Evolutionary conservation across 1,140 invertebrate genomes (phyloP).

Genomic region (Thaumetopoea pityocampa): DNA sequence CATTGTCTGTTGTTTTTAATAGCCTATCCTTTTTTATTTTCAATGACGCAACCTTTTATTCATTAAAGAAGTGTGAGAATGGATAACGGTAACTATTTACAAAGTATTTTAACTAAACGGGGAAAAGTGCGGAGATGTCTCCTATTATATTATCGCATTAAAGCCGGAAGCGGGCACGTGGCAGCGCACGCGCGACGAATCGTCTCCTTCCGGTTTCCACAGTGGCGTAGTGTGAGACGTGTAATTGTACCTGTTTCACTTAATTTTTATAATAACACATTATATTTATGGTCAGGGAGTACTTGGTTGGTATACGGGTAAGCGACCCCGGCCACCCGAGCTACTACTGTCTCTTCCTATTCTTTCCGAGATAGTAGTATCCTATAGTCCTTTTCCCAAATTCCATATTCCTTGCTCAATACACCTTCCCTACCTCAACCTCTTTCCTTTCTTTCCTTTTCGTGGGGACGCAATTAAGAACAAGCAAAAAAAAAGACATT

Average conservation of each 20-base stretch:
- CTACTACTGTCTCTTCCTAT: too few species aligned
- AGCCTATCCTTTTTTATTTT: neutral
- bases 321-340: too few species aligned
- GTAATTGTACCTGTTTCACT: conserved; percentile 1
- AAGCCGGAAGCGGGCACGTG: conserved; percentile 63
- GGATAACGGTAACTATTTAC: conserved; percentile 26
- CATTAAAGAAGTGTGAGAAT: conserved; percentile 28
- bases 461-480: too few species aligned
- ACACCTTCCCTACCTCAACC: too few species aligned
- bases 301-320: too few species aligned
- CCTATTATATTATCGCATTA: conserved; percentile 72
- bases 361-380: too few species aligned
- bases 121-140: conserved; percentile 54
- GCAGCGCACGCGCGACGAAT: conserved; percentile 61
- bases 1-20: conserved; percentile 23
- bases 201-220: conserved; percentile 50
- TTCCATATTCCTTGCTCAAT: too few species aligned
- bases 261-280: conserved; percentile 3
- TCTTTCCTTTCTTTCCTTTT: too few species aligned
- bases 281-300: too few species aligned
- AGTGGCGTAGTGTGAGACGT: conserved; percentile 6
- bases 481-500: too few species aligned
- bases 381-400: too few species aligned
- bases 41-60: conserved; percentile 11
- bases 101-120: conserved; percentile 33